A percentile compares a stretch with the other conserved stretches of the same genome.
Conservation (phyloP, 1,140 invertebrate species). For the Sitobion miscanthi region DNA sequence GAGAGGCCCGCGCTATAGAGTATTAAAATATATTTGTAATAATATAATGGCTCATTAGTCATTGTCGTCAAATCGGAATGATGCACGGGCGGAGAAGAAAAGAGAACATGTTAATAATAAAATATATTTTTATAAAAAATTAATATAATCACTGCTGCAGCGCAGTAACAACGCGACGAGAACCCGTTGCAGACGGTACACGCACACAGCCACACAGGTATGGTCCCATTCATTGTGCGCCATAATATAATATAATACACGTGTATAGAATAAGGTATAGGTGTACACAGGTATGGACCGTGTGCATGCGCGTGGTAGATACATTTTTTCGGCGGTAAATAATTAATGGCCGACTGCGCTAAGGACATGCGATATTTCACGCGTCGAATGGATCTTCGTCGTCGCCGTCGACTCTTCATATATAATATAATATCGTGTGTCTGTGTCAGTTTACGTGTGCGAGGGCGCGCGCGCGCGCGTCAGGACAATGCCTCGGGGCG, state of each 20-base stretch:
- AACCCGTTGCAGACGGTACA: not conserved
- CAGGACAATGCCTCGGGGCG: conserved; percentile 35
- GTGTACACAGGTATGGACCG: not conserved
- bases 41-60: conserved; percentile 50
- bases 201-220: not conserved
- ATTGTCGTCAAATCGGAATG: conserved; percentile 54
- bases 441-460: not conserved
- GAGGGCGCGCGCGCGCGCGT: not conserved
- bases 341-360: conserved; percentile 46
- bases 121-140: conserved; percentile 54
- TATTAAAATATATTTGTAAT: not conserved
- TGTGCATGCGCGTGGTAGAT: not conserved
- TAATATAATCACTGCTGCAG: conserved; percentile 30
- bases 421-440: not conserved
- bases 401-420: not conserved
- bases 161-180: not conserved
- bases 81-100: conserved; percentile 31
- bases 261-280: not conserved
- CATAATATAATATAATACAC: not conserved
- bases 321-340: conserved; percentile 44
- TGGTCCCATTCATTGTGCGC: not conserved
- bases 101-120: conserved; percentile 30
- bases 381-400: conserved; percentile 24
- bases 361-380: conserved; percentile 51
- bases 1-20: not conserved